Evolutionary conservation across 1,140 invertebrate genomes (phyloP).

Genomic region (Temnothorax longispinosus): DNA sequence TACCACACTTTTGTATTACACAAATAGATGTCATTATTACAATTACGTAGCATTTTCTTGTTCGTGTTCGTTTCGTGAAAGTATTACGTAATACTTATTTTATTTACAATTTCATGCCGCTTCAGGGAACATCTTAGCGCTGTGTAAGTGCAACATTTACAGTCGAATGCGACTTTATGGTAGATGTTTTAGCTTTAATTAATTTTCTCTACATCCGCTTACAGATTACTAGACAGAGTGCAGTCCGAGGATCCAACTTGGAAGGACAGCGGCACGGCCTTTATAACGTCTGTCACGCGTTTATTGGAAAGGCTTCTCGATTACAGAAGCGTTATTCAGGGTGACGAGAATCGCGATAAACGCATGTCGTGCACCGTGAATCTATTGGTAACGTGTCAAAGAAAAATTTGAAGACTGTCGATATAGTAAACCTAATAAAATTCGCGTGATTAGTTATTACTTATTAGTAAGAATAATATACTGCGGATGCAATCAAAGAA

Average conservation of each 20-base stretch:
- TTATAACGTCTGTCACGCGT: constrained; percentile 96
- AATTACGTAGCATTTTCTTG: not conserved
- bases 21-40: not conserved
- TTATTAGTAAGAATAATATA: constrained; percentile 3
- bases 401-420: constrained; percentile 1
- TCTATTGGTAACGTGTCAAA: constrained; percentile 89
- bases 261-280: constrained; percentile 96
- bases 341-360: constrained; percentile 96
- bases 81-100: constrained; percentile 5
- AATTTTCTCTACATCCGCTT: constrained; percentile 58
- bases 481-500: not conserved
- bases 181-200: not conserved
- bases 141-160: constrained; percentile 90
- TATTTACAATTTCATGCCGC: constrained; percentile 82
- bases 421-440: constrained; percentile 3
- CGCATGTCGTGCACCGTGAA: constrained; percentile 99
- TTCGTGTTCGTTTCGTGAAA: not conserved
- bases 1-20: not conserved
- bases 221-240: constrained; percentile 94
- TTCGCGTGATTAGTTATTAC: not conserved
- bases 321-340: constrained; percentile 96
- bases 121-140: constrained; percentile 95
- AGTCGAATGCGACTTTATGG: constrained; percentile 5
- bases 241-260: constrained; percentile 94
- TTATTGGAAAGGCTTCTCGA: constrained; percentile 95